These are phyloP conservation scores for Dromococcyx pavoninus DNA, from an alignment of 2,797 vertebrate species.

Conservation along the genomic window DNA sequence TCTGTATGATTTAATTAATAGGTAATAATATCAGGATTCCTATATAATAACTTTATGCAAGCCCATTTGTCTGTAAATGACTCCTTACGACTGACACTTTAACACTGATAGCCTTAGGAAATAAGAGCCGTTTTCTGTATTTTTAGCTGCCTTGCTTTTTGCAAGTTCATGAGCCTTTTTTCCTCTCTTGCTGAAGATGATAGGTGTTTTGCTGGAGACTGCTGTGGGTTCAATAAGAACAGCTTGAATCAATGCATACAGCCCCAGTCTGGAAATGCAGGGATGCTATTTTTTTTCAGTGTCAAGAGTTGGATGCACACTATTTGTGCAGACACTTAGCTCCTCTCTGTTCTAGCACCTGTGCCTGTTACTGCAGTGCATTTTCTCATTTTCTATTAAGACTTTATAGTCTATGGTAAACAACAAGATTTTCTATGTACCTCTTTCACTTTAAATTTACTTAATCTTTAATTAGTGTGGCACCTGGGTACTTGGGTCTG, in stretches of 20 bases:
- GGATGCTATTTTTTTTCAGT: neutral
- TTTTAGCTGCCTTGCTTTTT: neutral
- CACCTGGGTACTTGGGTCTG: neutral
- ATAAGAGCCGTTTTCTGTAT: neutral
- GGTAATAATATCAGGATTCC: neutral
- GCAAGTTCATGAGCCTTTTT: neutral
- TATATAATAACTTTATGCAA: neutral
- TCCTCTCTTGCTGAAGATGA: neutral
- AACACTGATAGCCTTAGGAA: neutral
- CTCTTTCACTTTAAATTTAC: neutral
- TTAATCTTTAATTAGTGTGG: neutral
- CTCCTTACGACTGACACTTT: neutral
- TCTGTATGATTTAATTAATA: slow-evolving; percentile 34
- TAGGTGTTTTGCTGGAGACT: neutral
- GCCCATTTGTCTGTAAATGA: neutral
- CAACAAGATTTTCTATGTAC: neutral
- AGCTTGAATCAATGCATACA: neutral
- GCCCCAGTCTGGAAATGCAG: fast-evolving
- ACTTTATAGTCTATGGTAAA: neutral
- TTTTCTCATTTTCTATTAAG: neutral
- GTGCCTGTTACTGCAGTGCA: neutral
- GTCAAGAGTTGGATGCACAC: neutral
- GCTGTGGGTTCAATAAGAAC: neutral
- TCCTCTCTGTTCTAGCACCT: neutral
- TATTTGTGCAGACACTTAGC: neutral